A percentile compares a stretch with the other conserved stretches of the same genome.
phyloP scores from a whole-genome alignment of 2,113 vertebrate genomes.

The Gymnocephalus cernua region DNA sequence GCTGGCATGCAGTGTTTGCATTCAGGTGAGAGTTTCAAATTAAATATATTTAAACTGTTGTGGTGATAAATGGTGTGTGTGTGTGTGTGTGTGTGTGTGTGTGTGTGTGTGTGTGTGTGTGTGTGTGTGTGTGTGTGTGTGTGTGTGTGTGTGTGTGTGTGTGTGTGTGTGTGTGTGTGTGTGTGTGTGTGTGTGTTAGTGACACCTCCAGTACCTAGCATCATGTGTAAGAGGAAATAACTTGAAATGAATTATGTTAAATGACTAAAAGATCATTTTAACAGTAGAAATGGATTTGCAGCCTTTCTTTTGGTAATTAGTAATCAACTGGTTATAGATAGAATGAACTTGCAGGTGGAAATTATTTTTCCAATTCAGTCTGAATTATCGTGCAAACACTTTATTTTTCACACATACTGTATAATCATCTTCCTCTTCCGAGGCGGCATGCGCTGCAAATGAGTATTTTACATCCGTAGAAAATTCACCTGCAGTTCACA shows the following conservation, averaged over 20 bases:
- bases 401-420: constrained; percentile 52
- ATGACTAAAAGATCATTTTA: constrained; percentile 3
- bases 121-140: neutral
- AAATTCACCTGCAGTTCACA: constrained; percentile 60
- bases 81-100: neutral
- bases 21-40: constrained; percentile 44
- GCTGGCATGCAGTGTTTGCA: constrained; percentile 31
- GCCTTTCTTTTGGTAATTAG: constrained; percentile 19
- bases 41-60: constrained; percentile 11
- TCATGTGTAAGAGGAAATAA: neutral
- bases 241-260: neutral
- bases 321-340: neutral
- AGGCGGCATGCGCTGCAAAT: constrained; percentile 56
- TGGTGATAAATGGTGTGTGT: too few species aligned
- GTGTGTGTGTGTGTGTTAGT: neutral
- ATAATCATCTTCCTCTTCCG: constrained; percentile 50
- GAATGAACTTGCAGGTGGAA: constrained; percentile 37
- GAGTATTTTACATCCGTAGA: constrained; percentile 51
- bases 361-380: constrained; percentile 13
- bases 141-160: too few species aligned
- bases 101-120: neutral
- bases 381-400: constrained; percentile 24
- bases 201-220: neutral
- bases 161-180: neutral
- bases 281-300: neutral